Evolutionary conservation across 2,888 invertebrate species (phyloP).

Genomic region (Phaedon cochleariae): DNA sequence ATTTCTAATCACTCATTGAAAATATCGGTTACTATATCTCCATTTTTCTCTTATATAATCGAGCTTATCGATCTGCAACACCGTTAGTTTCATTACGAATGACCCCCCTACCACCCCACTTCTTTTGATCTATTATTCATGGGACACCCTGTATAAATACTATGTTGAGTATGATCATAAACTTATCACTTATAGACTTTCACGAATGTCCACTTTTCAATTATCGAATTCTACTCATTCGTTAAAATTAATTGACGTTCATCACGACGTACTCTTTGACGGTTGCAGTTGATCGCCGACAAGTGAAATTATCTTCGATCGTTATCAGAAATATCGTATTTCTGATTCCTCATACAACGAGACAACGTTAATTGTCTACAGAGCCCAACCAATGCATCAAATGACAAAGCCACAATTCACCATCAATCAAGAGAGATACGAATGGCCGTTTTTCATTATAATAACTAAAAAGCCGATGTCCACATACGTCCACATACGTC

Average conservation of each 20-base stretch:
- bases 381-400: background rate
- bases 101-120: too few relatives aligned
- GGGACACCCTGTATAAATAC: too few relatives aligned
- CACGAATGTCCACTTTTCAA: too few relatives aligned
- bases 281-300: background rate
- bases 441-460: background rate
- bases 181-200: too few relatives aligned
- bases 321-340: background rate
- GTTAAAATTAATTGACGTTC: background rate
- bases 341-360: conserved; percentile 1
- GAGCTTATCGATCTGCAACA: too few relatives aligned
- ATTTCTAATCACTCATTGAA: too few relatives aligned
- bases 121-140: too few relatives aligned
- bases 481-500: background rate
- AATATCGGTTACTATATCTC: too few relatives aligned
- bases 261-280: background rate
- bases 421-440: conserved; percentile 1
- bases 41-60: too few relatives aligned
- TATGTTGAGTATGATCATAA: too few relatives aligned
- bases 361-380: background rate
- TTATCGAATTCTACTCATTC: background rate
- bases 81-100: too few relatives aligned
- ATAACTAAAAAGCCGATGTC: background rate
- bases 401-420: conserved; percentile 1
- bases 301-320: background rate